phyloP scores from a whole-genome alignment of 2,888 invertebrate genomes.

The Erebia palarica region DNA sequence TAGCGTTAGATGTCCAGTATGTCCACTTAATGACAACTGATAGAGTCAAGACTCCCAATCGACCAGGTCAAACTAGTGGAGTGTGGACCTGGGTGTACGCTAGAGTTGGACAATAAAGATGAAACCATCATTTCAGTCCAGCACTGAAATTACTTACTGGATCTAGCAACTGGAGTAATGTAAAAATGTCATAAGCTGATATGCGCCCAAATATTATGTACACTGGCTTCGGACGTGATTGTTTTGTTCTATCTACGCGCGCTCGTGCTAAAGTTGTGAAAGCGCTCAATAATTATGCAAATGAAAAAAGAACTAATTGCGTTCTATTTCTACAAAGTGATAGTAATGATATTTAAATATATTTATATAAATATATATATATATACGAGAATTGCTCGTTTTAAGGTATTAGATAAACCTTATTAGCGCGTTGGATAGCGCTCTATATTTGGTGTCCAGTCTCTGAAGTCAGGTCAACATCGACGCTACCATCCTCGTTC shows the following conservation, averaged over 20 bases:
- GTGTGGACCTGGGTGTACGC: too few relatives aligned
- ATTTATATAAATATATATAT: too few relatives aligned
- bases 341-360: too few relatives aligned
- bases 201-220: background rate
- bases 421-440: too few relatives aligned
- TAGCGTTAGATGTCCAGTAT: too few relatives aligned
- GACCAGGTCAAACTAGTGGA: too few relatives aligned
- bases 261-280: constrained; percentile 1
- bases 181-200: background rate
- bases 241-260: background rate
- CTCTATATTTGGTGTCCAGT: too few relatives aligned
- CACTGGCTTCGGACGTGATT: background rate
- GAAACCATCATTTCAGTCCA: background rate
- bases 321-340: background rate
- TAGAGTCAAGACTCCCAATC: too few relatives aligned
- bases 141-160: background rate
- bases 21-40: background rate
- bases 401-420: too few relatives aligned
- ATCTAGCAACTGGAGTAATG: background rate
- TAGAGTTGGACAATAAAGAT: background rate
- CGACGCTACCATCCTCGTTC: too few relatives aligned
- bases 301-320: constrained; percentile 9
- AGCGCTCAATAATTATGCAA: constrained; percentile 6
- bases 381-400: too few relatives aligned
- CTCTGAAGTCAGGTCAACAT: too few relatives aligned